phyloP scores from a whole-genome alignment of 2,113 vertebrate species.

The Malurus elegans region DNA sequence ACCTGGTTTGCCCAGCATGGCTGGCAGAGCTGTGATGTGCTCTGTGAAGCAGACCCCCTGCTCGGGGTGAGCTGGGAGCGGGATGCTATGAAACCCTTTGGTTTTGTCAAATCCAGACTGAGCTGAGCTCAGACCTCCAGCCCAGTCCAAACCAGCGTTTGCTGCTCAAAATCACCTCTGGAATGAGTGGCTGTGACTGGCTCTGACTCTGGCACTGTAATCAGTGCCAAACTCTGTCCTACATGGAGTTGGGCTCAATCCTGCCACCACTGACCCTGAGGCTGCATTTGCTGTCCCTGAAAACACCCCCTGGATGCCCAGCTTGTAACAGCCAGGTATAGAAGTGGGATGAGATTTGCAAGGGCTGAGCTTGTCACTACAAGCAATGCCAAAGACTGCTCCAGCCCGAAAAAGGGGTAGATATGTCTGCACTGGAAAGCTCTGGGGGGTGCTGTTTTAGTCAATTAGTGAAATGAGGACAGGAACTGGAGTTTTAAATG shows the following conservation, averaged over 20 bases:
- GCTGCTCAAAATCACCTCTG: not conserved
- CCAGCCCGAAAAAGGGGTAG: not conserved
- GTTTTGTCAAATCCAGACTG: not conserved
- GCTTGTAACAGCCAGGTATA: not conserved
- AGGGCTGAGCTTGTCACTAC: not conserved
- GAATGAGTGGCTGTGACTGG: not conserved
- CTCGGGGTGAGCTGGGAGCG: not conserved
- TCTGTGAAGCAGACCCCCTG: not conserved
- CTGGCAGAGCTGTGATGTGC: not conserved
- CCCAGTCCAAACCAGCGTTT: not conserved
- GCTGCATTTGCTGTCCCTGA: not conserved
- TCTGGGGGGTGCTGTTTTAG: not conserved
- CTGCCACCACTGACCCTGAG: not conserved
- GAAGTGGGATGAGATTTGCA: not conserved
- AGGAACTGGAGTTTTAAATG: not conserved
- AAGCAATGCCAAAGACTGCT: not conserved
- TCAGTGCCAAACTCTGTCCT: not conserved
- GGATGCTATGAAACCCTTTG: not conserved
- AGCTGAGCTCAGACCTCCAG: not conserved
- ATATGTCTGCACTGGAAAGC: not conserved
- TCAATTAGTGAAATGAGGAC: not conserved
- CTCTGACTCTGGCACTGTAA: accelerated
- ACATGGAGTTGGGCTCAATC: not conserved
- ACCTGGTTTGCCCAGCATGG: not conserved
- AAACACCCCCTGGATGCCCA: not conserved